phyloP scores from a whole-genome alignment of 64 coral and sea anemone species.

The Dendrophyllia cribrosa region DNA sequence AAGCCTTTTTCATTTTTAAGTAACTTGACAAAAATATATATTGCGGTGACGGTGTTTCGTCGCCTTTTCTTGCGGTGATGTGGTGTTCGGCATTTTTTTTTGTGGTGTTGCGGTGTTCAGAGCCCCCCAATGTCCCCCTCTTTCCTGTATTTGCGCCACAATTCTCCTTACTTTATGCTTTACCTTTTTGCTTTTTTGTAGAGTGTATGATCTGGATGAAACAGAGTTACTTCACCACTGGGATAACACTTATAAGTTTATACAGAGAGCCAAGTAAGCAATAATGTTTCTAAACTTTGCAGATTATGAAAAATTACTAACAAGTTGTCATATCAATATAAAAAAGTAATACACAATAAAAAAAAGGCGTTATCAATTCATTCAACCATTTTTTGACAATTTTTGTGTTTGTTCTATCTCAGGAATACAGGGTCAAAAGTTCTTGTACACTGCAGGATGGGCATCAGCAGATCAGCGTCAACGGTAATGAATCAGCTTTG shows the following conservation, averaged over 20 bases:
- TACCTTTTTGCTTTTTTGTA: constrained; percentile 16
- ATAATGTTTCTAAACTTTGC: neutral
- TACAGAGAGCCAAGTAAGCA: constrained; percentile 86
- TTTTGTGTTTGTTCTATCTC: constrained; percentile 23
- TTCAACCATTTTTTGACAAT: too few species aligned
- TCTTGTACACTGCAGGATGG: constrained; percentile 96
- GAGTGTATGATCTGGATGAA: constrained; percentile 91
- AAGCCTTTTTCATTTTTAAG: too few species aligned
- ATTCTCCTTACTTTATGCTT: neutral
- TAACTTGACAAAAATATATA: too few species aligned
- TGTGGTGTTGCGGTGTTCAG: too few species aligned
- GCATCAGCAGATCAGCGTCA: constrained; percentile 93
- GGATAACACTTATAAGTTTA: constrained; percentile 93
- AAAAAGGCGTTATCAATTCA: too few species aligned
- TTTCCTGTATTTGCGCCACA: neutral
- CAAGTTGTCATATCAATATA: too few species aligned
- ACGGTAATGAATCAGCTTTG: constrained; percentile 63
- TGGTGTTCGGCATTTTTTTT: too few species aligned
- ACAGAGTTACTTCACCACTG: constrained; percentile 86
- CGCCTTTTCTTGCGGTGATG: too few species aligned
- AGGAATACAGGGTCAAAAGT: constrained; percentile 84
- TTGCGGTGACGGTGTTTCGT: too few species aligned
- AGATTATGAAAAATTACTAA: neutral
- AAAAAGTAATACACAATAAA: too few species aligned
- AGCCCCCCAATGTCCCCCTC: too few species aligned